Base-by-base conservation (phyloP, 1,140 invertebrate species). In the Caerostris darwini region DNA sequence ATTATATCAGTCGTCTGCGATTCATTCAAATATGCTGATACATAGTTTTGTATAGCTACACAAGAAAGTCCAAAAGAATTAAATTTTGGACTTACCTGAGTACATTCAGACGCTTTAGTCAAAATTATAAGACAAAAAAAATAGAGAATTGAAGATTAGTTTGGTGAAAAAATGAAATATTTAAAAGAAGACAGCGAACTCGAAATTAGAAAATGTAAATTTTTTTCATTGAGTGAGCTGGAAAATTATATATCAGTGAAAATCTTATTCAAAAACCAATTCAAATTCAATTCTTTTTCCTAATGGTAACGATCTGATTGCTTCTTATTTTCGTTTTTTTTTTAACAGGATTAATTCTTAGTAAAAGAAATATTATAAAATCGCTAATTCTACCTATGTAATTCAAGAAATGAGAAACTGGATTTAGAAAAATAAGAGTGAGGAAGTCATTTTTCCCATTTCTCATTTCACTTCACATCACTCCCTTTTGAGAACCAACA, bases 401-500 rank as follows among this genome's bases (percentile, higher is more conserved):
- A 83, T 5, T 77, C 54, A 56, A 57, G 54, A 83, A 83, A n/a
- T 3, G 53, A 57, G 3, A 56, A 56, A 58, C 56, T 34, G 12
- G 50, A 77, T 5, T 12, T 10, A 53, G 8, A 4, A 77, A 53
- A 69, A 19, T 19, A 77, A 77, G 12, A 4, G 34, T 77, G 34
- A 34, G 5, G 10, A 57, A 83, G 14, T 58, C 82, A 58, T 83
- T 83, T 83, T 83, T 83, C 56, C 71, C 71, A 77, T 77, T 77
- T 77, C 54, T 83, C 82, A 83, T 83, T 83, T 83, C 82, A 83
- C 57, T 83, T 57, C 82, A 83, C 82, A 10, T 83, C 56, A 83
- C 53, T 87, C 59, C 57, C 85, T 87, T 34, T 87, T 59, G 59
- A 87, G 85, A 87, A 87, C 50, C 61, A 64, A 87, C 85, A 64